Evolutionary conservation across 2,797 vertebrate species (phyloP), one percentile per base, ranked within the genome.

Genomic region (Pseudocheirus occidentalis): DNA sequence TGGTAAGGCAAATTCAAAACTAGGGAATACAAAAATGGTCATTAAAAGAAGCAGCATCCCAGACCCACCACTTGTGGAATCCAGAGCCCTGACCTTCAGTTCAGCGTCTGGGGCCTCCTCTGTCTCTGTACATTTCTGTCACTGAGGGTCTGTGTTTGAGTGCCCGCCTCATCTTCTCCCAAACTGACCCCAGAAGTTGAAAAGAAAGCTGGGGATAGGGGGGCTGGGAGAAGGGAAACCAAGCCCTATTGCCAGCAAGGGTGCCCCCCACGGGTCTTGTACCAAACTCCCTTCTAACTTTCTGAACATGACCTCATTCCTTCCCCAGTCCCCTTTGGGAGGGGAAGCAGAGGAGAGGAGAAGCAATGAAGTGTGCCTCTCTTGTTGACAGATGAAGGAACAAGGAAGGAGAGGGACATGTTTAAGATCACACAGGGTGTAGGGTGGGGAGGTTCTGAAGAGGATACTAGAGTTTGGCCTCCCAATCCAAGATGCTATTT

Each of bases 281-380:
- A 54, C 90, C 94, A 94, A 94, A 92, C 94, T 93, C 92, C 50
- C 34, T 2, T 90, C 50, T 73, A 96, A 93, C 90, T 95, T 90
- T 93, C 94, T 52, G 58, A 55, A 3, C 46, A 92, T 96, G 95
- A 96, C 91, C 29, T 92, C 94, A 95, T 91, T 58, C 0, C 54
- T 29, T 28, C 94, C 94, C 96, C 96, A 73, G 91, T 91, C 31
- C 53, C 95, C 96, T 94, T 27, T 1, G 34, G 97, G 93, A 96
- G 95, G 96, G 97, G 97, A 96, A 97, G 97, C 95, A 96, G 96
- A 98, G 97, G 98, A 97, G 97, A 97, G 98, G 89, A 52, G 94
- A 95, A 95, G 96, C 97, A 95, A 12, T 96, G 97, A 90, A 96
- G 91, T 96, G 95, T 97, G 97, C 58, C 16, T 4, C 73, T 46